phyloP scores from a whole-genome alignment of 2,888 invertebrate species.

The Tiphia femorata region DNA sequence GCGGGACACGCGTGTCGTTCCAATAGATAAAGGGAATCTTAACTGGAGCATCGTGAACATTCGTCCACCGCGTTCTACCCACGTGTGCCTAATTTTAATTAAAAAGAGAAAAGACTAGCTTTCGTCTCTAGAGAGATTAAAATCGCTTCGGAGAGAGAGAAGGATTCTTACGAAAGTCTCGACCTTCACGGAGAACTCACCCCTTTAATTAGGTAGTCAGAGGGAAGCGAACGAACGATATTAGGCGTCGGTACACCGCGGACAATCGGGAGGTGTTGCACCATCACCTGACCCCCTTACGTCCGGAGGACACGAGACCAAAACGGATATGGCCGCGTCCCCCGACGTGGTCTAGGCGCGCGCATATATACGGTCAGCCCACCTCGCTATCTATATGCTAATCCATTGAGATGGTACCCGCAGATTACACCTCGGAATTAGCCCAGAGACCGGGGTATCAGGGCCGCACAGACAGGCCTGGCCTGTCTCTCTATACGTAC shows the following conservation, averaged over 20 bases:
- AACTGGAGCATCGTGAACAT: too few species aligned
- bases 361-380: conserved; percentile 57
- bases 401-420: conserved; percentile 69
- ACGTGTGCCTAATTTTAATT: too few species aligned
- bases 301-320: conserved; percentile 49
- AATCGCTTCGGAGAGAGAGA: too few species aligned
- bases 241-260: too few species aligned
- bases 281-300: conserved; percentile 43
- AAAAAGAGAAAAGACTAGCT: too few species aligned
- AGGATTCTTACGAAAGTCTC: not conserved
- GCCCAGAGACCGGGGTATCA: conserved; percentile 61
- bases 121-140: too few species aligned
- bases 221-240: too few species aligned
- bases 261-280: conserved; percentile 37
- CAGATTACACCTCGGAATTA: conserved; percentile 69
- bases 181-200: too few species aligned
- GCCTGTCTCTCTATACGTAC: conserved; percentile 45
- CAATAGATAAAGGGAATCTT: too few species aligned
- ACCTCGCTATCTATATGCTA: conserved; percentile 68
- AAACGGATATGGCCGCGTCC: conserved; percentile 56
- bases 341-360: conserved; percentile 50
- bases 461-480: conserved; percentile 56
- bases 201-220: too few species aligned
- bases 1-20: too few species aligned
- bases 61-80: too few species aligned